Percentiles rank a stretch among this genome's conserved stretches.
These are phyloP conservation scores for Acleris laterana DNA, from an alignment of 2,888 invertebrate species.

Conservation along the genomic window DNA sequence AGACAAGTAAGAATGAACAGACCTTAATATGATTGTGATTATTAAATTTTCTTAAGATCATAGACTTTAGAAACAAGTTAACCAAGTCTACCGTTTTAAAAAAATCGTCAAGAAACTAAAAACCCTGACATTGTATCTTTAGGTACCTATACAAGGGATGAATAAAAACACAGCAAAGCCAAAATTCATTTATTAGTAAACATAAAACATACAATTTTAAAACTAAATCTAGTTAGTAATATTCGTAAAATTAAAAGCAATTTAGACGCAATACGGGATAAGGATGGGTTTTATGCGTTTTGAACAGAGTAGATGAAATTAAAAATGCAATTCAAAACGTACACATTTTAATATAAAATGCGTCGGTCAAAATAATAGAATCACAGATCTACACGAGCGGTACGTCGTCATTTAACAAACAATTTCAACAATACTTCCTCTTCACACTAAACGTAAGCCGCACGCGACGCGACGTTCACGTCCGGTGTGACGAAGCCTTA, in stretches of 20 bases:
- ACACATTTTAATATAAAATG: slow-evolving; percentile 84
- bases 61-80: neutral
- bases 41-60: too few relatives aligned
- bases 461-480: too few relatives aligned
- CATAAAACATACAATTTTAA: slow-evolving; percentile 41
- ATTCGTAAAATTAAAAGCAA: slow-evolving; percentile 32
- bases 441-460: slow-evolving; percentile 8
- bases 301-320: slow-evolving; percentile 52
- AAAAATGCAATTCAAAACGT: slow-evolving; percentile 63
- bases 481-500: too few relatives aligned
- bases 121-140: neutral
- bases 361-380: slow-evolving; percentile 48
- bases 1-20: too few relatives aligned
- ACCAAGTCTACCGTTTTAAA: neutral
- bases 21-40: too few relatives aligned
- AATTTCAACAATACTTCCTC: slow-evolving; percentile 21
- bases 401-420: slow-evolving; percentile 41
- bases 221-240: slow-evolving; percentile 38
- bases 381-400: slow-evolving; percentile 64
- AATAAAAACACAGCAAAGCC: slow-evolving; percentile 75
- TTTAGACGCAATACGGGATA: slow-evolving; percentile 34
- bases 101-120: too few relatives aligned
- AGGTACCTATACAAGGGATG: slow-evolving; percentile 37
- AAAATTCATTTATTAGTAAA: slow-evolving; percentile 72
- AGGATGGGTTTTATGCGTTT: slow-evolving; percentile 19